A percentile compares a stretch with the other conserved stretches of the same genome.
Conservation (phyloP, 2,113 vertebrate genomes). For the Colossoma macropomum region DNA sequence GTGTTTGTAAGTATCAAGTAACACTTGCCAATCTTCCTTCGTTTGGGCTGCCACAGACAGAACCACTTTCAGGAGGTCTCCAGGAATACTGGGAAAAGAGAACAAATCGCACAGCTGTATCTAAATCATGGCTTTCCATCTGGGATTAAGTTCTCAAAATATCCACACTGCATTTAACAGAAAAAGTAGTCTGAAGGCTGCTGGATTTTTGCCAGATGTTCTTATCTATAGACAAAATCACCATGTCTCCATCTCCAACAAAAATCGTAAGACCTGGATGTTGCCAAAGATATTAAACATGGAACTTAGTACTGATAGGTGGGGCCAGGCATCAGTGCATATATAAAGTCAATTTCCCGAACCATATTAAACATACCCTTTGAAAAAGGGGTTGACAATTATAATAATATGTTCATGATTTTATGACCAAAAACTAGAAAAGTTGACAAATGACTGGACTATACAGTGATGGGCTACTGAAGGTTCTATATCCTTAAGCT, state of each 20-base stretch:
- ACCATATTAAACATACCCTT: too few species aligned
- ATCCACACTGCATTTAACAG: background rate
- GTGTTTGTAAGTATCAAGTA: conserved; percentile 73
- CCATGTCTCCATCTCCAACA: background rate
- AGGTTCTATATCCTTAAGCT: too few species aligned
- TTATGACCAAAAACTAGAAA: too few species aligned
- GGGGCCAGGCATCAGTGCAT: too few species aligned
- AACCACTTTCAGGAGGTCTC: conserved; percentile 85
- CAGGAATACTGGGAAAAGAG: conserved; percentile 78
- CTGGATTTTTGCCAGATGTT: background rate
- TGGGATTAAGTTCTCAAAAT: background rate
- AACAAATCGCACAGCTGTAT: background rate
- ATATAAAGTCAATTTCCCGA: too few species aligned
- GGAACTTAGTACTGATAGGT: background rate
- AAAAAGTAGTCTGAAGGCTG: background rate
- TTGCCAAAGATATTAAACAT: background rate
- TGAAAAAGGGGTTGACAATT: too few species aligned
- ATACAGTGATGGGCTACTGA: too few species aligned
- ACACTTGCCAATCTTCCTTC: conserved; percentile 77
- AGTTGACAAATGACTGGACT: too few species aligned
- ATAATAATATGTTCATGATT: too few species aligned
- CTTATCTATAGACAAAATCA: background rate
- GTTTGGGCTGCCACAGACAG: conserved; percentile 86
- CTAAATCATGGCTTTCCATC: background rate
- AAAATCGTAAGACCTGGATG: background rate